Base-by-base conservation (phyloP, 1,140 invertebrate genomes). In the Mesaphorura yosii region DNA sequence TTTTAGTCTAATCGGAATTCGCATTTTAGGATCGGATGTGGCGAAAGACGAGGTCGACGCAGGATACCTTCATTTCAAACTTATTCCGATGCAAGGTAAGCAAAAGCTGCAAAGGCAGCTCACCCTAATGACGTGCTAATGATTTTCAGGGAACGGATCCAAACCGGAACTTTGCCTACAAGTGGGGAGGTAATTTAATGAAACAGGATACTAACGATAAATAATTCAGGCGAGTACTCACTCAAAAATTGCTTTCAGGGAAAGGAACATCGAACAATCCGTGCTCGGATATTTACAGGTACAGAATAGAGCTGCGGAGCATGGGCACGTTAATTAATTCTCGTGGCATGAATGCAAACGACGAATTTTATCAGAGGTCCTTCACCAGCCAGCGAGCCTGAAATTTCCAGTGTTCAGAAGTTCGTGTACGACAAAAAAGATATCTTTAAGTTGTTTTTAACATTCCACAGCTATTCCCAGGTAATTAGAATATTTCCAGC, bases 201-300 rank as follows among this genome's bases (percentile, higher is more conserved):
- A n/a, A n/a, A n/a, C n/a, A n/a, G n/a, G n/a, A n/a, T n/a, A n/a
- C n/a, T n/a, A n/a, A n/a, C n/a, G n/a, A n/a, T n/a, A n/a, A n/a
- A n/a, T n/a, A n/a, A n/a, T n/a, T n/a, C n/a, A n/a, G n/a, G n/a
- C n/a, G n/a, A n/a, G n/a, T n/a, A n/a, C n/a, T n/a, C n/a, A n/a
- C n/a, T n/a, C n/a, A n/a, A n/a, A n/a, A n/a, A 42, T 26, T 19
- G 10, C 34, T 40, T 38, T 37, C 31, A 56, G 54, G 55, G 10
- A 57, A 57, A 37, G 88, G 88, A 3, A 77, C 86, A 12, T 89
- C 86, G n/a, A 78, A 73, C 15, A 83, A 88, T 70, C 85, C 86
- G 0, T 97, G 93, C 68, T 79, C 81, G 20, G 86, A 94, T 57
- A 90, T 82, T 1, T 98, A 84, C 67, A 79, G n/a, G n/a, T n/a